phyloP scores from a whole-genome alignment of 2,888 invertebrate species.

The Tolmerus cingulatus region DNA sequence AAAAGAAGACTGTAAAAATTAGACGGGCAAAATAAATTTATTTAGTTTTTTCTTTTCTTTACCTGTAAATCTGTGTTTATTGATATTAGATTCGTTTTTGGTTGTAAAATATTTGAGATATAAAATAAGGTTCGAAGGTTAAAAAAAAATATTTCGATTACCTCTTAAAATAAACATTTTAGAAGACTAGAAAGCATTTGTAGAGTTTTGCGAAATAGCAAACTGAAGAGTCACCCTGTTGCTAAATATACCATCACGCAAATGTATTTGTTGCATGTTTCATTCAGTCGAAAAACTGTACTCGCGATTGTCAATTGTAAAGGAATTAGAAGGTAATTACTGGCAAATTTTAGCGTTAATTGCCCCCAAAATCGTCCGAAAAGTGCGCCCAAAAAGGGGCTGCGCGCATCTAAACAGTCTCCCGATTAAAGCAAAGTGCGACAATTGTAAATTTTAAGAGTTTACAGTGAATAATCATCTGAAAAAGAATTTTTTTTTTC shows the following conservation, averaged over 20 bases:
- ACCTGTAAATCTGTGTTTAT: no score
- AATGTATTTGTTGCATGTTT: conserved; percentile 43
- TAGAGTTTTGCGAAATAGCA: not conserved
- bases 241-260: not conserved
- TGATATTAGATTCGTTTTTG: no score
- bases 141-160: no score
- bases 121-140: no score
- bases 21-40: no score
- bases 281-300: conserved; percentile 47
- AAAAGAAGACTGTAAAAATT: no score
- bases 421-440: not conserved
- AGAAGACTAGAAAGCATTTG: not conserved
- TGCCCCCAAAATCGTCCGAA: not conserved
- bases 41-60: no score
- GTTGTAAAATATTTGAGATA: no score
- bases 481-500: not conserved
- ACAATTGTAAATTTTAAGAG: not conserved
- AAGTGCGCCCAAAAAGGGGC: not conserved
- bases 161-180: not conserved
- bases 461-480: conserved; percentile 12
- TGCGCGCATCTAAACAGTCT: not conserved
- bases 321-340: conserved; percentile 40
- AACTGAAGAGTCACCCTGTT: not conserved
- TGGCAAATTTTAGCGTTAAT: conserved; percentile 13
- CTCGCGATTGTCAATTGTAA: conserved; percentile 47